Evolutionary conservation across 2,797 vertebrate genomes (phyloP).

Genomic region (Poeciliopsis turneri): DNA sequence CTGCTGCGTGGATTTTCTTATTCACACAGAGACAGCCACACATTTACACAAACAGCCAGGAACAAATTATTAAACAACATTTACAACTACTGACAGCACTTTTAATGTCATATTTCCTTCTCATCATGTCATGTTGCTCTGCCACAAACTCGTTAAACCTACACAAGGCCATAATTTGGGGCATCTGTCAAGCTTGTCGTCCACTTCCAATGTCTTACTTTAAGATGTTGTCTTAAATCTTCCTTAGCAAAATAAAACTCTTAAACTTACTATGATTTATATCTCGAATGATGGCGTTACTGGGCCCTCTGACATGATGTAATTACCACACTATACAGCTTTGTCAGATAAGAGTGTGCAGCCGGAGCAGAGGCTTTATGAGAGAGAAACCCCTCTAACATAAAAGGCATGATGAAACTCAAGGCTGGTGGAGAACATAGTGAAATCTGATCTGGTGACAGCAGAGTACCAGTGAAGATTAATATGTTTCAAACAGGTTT

Average conservation of each 20-base stretch:
- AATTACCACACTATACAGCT: slow-evolving; percentile 28
- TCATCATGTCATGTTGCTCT: slow-evolving; percentile 56
- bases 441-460: slow-evolving; percentile 60
- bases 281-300: slow-evolving; percentile 42
- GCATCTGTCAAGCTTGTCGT: slow-evolving; percentile 20
- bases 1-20: slow-evolving; percentile 69
- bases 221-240: slow-evolving; percentile 61
- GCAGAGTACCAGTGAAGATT: slow-evolving; percentile 60
- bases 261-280: slow-evolving; percentile 56
- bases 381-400: slow-evolving; percentile 42
- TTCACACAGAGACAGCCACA: slow-evolving; percentile 12
- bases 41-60: slow-evolving; percentile 34
- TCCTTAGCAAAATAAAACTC: slow-evolving; percentile 48
- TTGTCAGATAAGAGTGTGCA: slow-evolving; percentile 51
- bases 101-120: slow-evolving; percentile 61
- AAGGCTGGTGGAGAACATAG: slow-evolving; percentile 48
- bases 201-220: slow-evolving; percentile 45
- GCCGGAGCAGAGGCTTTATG: slow-evolving; percentile 43
- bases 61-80: slow-evolving; percentile 70
- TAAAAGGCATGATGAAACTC: slow-evolving; percentile 57
- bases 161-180: slow-evolving; percentile 50
- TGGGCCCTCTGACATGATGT: slow-evolving; percentile 44
- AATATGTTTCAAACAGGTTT: slow-evolving; percentile 60
- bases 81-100: slow-evolving; percentile 61
- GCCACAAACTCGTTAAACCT: slow-evolving; percentile 59